phyloP scores from a whole-genome alignment of 2,797 vertebrate genomes.

The Avahi laniger region DNA sequence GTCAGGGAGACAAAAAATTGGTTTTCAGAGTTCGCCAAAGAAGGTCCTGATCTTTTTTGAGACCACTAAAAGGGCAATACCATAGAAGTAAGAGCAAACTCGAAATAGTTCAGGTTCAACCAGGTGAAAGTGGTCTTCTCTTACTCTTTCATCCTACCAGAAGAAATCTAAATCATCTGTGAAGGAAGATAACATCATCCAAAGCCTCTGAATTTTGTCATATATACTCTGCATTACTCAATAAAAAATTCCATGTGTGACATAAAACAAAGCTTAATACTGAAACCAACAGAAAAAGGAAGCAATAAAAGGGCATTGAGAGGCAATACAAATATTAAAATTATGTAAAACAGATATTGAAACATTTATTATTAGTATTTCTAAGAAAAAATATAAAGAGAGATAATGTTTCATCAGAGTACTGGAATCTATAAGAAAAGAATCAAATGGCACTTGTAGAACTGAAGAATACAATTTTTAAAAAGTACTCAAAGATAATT shows the following conservation, averaged over 20 bases:
- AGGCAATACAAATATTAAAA: not conserved
- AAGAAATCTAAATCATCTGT: conserved; percentile 15
- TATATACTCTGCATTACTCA: not conserved
- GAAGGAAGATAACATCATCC: not conserved
- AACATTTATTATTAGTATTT: not conserved
- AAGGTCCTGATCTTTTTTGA: not conserved
- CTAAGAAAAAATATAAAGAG: not conserved
- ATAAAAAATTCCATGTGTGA: not conserved
- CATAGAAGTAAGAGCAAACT: not conserved
- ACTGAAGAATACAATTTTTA: not conserved
- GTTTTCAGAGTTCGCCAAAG: not conserved
- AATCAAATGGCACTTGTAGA: not conserved
- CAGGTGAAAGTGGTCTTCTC: not conserved
- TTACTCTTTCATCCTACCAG: not conserved
- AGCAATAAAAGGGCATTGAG: not conserved
- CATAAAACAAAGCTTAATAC: not conserved
- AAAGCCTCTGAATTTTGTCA: not conserved
- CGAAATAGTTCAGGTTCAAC: not conserved
- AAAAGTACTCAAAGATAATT: not conserved
- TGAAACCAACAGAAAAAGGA: not conserved
- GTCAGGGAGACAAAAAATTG: not conserved
- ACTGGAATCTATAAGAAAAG: not conserved
- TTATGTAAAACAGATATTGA: not conserved
- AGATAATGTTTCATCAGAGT: not conserved
- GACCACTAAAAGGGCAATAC: not conserved